Base-by-base conservation (phyloP, 2,888 invertebrate species). In the Podabrus alpinus region DNA sequence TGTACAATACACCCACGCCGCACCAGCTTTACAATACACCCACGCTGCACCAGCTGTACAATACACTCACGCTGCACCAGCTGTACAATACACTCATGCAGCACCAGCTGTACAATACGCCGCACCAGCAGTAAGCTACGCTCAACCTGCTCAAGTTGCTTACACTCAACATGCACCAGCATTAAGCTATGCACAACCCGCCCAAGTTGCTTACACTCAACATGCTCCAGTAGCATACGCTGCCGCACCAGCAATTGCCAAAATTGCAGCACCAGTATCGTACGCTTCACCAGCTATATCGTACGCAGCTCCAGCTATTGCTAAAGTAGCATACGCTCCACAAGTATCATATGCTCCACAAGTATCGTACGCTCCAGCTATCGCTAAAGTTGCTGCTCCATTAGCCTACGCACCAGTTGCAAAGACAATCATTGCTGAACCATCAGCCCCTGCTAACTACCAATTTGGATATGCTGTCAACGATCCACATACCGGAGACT, bases 401-500 rank as follows among this genome's bases (percentile, higher is more conserved):
- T 76, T 79, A 21, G 79, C 80, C 5, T 79, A 81, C 69, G 80
- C 81, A 59, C 82, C 82, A 67, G 77, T 81, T 19, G 78, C 87
- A 66, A 88, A 88, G 61, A 84, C 88, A 73, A 86, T 88, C 16
- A 86, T 88, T 69, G 86, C 85, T 71, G 85, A 85, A 82, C 80
- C 76, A 7, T 82, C 86, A 13, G 88, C 87, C 1, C 88, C 88
- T 73, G 87, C 87, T 24, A 86, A 88, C 72, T 89, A 89, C 79
- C 88, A 88, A 77, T 89, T 88, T 80, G 86, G 86, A 15, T 89
- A 89, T 80, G 80, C 85, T 10, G 88, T 89, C 3, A 86, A 87
- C 74, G 89, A 89, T 83, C 86, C 87, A 5, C 87, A 88, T 78
- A 90, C 90, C 74, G 90, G 89, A 5, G 90, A 90, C 81, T 86